Base-by-base conservation (phyloP, 2,113 vertebrate species). In the Mus musculus region DNA sequence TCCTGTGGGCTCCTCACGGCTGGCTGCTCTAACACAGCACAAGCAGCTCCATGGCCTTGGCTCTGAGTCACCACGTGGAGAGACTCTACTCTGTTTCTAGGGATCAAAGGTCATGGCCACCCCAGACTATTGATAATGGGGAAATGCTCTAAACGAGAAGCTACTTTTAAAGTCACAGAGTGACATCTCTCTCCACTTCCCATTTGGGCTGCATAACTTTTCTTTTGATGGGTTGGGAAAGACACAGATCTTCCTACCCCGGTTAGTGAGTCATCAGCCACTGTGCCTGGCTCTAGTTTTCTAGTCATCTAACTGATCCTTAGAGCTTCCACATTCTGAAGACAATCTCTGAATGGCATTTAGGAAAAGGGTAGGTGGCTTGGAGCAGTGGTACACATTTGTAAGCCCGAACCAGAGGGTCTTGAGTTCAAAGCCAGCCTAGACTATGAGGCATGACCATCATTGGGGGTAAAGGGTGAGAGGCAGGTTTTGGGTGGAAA, bases 51-150 rank as follows among this genome's bases (percentile, higher is more conserved):
- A 59, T 30, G 71, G 72, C 73, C 76, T n/a, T 89, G 46, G 82
- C 82, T 95, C 82, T 93, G 20, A 19, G 75, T 93, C 33, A 91
- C 94, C 96, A 73, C 67, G 59, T 61, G 71, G 39, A n/a, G 19
- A 19, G 80, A 24, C 87, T 59, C 76, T 46, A 8, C 88, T 71
- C 28, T 78, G 56, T 89, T 87, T 63, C 87, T 0, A 54, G 63
- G 88, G 26, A 93, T 84, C 82, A 90, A 92, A 92, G 33, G 72
- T 28, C 80, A 77, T 59, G 72, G 69, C 11, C 69, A 22, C 14
- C 61, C 73, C 1, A 46, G 52, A 90, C 10, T 28, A 71, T 33
- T 90, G 30, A 46, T 63, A 92, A 88, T 19, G 26, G 17, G 28
- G n/a, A 52, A 88, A 88, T 71, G 65, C 30, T 69, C 46, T 69